Base-by-base conservation (phyloP, 2,797 vertebrate genomes). In the Urocyon cinereoargenteus region DNA sequence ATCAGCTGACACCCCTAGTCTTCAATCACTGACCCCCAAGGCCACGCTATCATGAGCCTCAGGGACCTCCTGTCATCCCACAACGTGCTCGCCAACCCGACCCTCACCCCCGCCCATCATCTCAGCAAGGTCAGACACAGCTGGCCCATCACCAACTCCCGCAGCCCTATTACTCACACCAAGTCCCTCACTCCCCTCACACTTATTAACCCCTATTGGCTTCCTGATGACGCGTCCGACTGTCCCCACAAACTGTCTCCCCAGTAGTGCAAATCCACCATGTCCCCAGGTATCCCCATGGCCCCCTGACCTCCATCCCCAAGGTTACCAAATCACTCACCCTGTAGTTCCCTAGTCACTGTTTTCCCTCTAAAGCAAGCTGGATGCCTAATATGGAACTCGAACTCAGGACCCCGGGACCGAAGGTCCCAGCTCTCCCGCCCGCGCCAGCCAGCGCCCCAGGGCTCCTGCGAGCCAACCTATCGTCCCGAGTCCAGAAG, bases 331-430 rank as follows among this genome's bases (percentile, higher is more conserved):
- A 36, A 26, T 26, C 49, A 7, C 1, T 55, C 14, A 19, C 9
- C 15, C 15, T 14, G 1, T 16, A 21, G n/a, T 9, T 31, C 11
- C 24, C 12, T 26, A 19, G 55, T 22, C 66, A 15, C 51, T 21
- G 5, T 5, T 31, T 8, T 40, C 21, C 16, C 19, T 72, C 10
- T 75, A 18, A 18, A 26, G 72, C 26, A 0, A 15, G 45, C 15
- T 3, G 8, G 2, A 1, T 5, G 26, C 26, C 36, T 6, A 10
- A 3, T 8, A 8, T 10, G 24, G 72, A 24, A 3, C 73, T 51
- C 26, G 26, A 77, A 31, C 73, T 18, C 26, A 11, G 15, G 4
- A 19, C 73, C 26, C 73, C 1, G 8, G 18, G 73, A 11, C 18
- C 34, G 24, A 10, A 16, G 5, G 15, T 11, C 16, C 24, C 26